Evolutionary conservation across 2,797 vertebrate species (phyloP).

Genomic region (Sternotherus odoratus): DNA sequence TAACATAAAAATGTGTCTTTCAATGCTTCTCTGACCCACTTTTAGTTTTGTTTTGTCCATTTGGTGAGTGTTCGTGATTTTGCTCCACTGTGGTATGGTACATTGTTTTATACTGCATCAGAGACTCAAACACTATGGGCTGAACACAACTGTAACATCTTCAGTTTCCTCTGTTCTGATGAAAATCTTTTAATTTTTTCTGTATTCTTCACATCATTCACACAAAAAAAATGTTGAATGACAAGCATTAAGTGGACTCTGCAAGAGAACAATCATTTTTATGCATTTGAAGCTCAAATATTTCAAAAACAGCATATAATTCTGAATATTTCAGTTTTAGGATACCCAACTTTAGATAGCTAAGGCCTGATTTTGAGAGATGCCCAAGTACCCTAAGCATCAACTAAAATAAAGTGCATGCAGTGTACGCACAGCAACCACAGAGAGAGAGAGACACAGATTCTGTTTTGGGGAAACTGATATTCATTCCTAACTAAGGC

Average conservation of each 20-base stretch:
- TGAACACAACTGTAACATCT: background rate
- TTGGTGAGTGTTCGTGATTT: background rate
- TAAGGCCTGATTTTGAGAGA: background rate
- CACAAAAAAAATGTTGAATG: background rate
- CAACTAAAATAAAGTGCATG: background rate
- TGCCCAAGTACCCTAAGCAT: background rate
- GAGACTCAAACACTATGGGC: background rate
- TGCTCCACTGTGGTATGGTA: background rate
- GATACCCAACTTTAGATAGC: background rate
- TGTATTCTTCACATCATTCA: conserved; percentile 11
- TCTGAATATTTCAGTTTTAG: background rate
- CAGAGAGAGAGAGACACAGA: background rate
- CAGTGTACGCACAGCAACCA: background rate
- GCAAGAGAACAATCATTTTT: background rate
- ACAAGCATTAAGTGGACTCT: background rate
- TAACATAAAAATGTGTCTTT: background rate
- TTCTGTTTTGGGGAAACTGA: background rate
- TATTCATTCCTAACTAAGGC: background rate
- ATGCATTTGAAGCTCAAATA: background rate
- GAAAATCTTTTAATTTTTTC: background rate
- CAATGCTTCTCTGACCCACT: background rate
- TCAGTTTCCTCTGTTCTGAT: background rate
- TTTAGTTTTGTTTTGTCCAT: background rate
- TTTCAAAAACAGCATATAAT: background rate
- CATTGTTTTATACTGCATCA: background rate